phyloP scores from a whole-genome alignment of 2,888 invertebrate genomes.

The Drosophila recens region DNA sequence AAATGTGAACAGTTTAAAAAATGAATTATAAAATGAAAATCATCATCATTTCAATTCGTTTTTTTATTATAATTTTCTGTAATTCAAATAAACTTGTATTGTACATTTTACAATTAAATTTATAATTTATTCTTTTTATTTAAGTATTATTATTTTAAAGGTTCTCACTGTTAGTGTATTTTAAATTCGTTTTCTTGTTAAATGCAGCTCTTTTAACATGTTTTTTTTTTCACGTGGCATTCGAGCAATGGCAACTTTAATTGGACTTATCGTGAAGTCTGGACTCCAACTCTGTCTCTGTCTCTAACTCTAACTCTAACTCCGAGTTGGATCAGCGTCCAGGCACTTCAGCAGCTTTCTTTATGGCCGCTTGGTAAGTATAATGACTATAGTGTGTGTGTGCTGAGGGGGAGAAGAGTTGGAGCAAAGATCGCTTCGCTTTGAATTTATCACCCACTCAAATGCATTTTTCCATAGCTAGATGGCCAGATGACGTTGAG shows the following conservation, averaged over 20 bases:
- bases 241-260: constrained; percentile 71
- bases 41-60: too few species aligned
- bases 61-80: too few species aligned
- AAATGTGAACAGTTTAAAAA: too few species aligned
- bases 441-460: constrained; percentile 81
- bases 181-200: constrained; percentile 29
- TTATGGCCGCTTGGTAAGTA: constrained; percentile 67
- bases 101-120: too few species aligned
- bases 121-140: too few species aligned
- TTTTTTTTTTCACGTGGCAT: constrained; percentile 34
- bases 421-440: constrained; percentile 48
- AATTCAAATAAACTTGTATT: too few species aligned
- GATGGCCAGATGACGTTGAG: constrained; percentile 24
- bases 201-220: not conserved
- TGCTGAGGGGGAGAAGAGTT: constrained; percentile 11
- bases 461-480: constrained; percentile 75
- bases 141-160: not conserved
- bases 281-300: constrained; percentile 35
- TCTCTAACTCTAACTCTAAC: constrained; percentile 22
- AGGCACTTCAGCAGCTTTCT: constrained; percentile 73
- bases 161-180: constrained; percentile 26
- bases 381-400: constrained; percentile 67
- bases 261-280: constrained; percentile 76
- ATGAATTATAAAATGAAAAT: too few species aligned
- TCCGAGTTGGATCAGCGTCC: constrained; percentile 23